Conservation (phyloP, 2,113 vertebrate genomes). For the Tympanuchus pallidicinctus region DNA sequence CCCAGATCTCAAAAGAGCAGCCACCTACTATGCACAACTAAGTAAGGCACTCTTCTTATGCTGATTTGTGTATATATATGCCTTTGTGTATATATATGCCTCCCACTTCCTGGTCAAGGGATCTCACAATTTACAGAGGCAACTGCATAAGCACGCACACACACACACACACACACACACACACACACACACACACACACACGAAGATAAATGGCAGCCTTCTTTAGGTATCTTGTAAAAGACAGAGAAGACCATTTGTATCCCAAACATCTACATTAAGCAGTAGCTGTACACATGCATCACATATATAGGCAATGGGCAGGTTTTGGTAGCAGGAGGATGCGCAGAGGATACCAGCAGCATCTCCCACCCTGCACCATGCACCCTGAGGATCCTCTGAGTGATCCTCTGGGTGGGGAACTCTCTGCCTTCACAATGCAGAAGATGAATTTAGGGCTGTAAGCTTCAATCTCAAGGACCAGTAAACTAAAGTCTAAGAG, state of each 20-base stretch:
- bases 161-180: too few relatives aligned
- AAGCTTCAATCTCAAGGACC: background rate
- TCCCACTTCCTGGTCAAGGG: background rate
- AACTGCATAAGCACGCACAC: background rate
- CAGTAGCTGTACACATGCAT: background rate
- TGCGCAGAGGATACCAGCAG: fast-evolving
- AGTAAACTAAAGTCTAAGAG: background rate
- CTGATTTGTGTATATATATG: background rate
- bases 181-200: too few relatives aligned
- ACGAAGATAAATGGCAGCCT: background rate
- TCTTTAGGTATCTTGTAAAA: background rate
- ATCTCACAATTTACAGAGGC: background rate
- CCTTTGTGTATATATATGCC: background rate
- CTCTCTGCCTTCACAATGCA: background rate
- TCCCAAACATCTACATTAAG: background rate
- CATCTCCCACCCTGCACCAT: background rate
- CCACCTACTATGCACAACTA: background rate
- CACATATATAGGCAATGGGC: background rate
- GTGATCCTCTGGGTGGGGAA: background rate
- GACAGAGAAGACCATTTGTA: background rate
- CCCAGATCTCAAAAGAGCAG: slow-evolving; percentile 11
- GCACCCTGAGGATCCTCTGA: background rate
- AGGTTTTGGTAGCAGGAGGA: background rate
- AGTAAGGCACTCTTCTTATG: background rate
- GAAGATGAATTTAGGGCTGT: background rate